These are phyloP conservation scores for Sebastes itinus DNA, from an alignment of 2,797 vertebrate genomes.

Conservation along the genomic window DNA sequence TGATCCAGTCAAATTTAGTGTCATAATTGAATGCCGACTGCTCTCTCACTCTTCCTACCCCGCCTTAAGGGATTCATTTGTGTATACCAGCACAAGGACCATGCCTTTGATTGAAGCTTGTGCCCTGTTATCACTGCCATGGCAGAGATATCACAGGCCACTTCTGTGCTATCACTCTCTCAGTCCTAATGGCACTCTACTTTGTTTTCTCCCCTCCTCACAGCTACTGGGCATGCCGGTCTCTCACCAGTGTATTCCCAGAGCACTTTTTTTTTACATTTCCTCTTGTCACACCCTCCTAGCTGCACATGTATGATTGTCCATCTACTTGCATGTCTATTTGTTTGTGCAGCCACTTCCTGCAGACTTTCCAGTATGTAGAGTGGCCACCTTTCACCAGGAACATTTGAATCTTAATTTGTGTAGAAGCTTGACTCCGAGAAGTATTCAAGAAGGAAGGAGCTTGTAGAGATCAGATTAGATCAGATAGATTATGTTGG, in stretches of 20 bases:
- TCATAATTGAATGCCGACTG: neutral
- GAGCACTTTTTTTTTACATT: slow-evolving; percentile 15
- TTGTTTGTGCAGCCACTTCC: slow-evolving; percentile 41
- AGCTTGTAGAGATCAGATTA: slow-evolving; percentile 23
- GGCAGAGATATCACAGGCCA: neutral
- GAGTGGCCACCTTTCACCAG: slow-evolving; percentile 4
- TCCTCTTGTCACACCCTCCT: neutral
- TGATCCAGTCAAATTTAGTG: neutral
- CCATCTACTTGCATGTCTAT: neutral
- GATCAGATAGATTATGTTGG: neutral
- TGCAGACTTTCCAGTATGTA: neutral
- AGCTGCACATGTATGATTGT: neutral
- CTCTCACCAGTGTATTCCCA: neutral
- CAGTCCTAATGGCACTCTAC: neutral
- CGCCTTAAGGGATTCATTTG: slow-evolving; percentile 2
- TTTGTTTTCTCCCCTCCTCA: neutral
- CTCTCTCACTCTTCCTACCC: neutral
- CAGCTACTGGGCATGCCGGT: neutral
- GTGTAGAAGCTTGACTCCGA: slow-evolving; percentile 34
- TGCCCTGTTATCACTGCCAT: slow-evolving; percentile 5
- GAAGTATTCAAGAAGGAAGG: neutral
- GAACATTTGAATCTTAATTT: slow-evolving; percentile 77
- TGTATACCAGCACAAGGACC: neutral
- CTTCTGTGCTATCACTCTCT: neutral
- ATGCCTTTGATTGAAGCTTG: slow-evolving; percentile 1